Conservation (phyloP, 2,888 invertebrate species). For the Oligia latruncula region DNA sequence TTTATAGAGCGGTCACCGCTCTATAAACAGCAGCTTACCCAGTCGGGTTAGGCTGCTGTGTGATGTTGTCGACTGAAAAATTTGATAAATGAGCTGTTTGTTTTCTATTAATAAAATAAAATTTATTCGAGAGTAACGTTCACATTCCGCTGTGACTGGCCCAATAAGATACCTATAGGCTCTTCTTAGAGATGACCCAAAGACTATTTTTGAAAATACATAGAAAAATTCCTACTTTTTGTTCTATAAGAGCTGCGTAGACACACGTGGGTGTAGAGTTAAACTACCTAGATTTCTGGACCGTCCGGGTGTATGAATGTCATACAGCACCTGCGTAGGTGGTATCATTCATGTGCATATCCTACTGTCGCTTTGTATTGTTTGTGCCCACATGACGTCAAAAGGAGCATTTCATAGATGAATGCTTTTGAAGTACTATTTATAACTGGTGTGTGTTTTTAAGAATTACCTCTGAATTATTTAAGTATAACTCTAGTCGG, state of each 20-base stretch:
- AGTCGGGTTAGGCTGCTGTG: conserved; percentile 16
- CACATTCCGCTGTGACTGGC: background rate
- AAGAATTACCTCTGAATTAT: background rate
- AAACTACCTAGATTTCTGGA: background rate
- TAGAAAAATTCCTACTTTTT: background rate
- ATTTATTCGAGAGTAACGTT: no score
- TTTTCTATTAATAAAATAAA: no score
- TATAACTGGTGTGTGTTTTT: background rate
- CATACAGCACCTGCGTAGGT: background rate
- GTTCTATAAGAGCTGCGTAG: background rate
- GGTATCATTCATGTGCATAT: background rate
- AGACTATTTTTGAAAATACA: background rate
- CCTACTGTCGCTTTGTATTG: background rate
- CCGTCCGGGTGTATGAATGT: conserved; percentile 20
- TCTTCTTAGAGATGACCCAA: background rate
- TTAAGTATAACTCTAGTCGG: background rate
- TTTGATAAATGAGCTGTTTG: no score
- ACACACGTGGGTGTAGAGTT: background rate
- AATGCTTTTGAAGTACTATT: background rate
- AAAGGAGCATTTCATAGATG: background rate
- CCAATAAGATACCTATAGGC: no score
- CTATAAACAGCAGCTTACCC: no score
- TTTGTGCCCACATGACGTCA: background rate
- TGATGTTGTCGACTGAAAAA: no score
- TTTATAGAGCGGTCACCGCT: conserved; percentile 19